Conservation (phyloP, 2,113 vertebrate genomes). For the Lethenteron camtschaticum region DNA sequence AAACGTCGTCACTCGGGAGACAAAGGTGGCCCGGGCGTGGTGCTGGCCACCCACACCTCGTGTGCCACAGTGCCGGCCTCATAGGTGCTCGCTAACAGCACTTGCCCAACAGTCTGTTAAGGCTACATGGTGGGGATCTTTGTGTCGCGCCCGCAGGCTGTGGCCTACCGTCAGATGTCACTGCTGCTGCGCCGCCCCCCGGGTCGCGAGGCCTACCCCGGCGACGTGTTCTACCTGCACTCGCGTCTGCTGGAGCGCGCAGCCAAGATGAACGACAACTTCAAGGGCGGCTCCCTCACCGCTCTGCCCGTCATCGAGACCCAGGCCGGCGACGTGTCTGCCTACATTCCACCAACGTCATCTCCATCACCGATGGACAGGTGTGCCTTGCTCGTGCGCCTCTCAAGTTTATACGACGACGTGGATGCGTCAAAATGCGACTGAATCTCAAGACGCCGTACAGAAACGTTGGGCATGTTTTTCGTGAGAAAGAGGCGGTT, state of each 20-base stretch:
- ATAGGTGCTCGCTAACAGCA: not conserved
- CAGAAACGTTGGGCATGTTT: no score
- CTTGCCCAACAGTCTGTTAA: not conserved
- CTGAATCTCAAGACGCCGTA: no score
- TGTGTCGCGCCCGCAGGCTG: slow-evolving; percentile 30
- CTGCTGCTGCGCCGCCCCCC: slow-evolving; percentile 84
- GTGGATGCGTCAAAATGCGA: no score
- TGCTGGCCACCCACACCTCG: no score
- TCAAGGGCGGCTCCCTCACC: slow-evolving; percentile 76
- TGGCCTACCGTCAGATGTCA: slow-evolving; percentile 97
- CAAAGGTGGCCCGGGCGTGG: no score
- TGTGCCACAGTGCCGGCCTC: no score
- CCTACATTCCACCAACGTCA: slow-evolving; percentile 97
- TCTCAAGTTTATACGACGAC: no score
- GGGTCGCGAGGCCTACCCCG: slow-evolving; percentile 81
- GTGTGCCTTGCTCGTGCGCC: slow-evolving; percentile 16
- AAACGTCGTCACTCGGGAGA: no score
- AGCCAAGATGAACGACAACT: slow-evolving; percentile 91
- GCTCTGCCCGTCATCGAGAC: slow-evolving; percentile 94
- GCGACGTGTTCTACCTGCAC: slow-evolving; percentile 94
- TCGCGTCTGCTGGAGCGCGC: slow-evolving; percentile 90
- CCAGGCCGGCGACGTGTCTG: slow-evolving; percentile 95
- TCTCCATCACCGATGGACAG: slow-evolving; percentile 97
- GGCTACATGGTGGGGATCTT: not conserved
- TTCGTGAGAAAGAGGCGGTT: no score